Conservation (phyloP, 2,113 vertebrate genomes). For the Nibea coibor region DNA sequence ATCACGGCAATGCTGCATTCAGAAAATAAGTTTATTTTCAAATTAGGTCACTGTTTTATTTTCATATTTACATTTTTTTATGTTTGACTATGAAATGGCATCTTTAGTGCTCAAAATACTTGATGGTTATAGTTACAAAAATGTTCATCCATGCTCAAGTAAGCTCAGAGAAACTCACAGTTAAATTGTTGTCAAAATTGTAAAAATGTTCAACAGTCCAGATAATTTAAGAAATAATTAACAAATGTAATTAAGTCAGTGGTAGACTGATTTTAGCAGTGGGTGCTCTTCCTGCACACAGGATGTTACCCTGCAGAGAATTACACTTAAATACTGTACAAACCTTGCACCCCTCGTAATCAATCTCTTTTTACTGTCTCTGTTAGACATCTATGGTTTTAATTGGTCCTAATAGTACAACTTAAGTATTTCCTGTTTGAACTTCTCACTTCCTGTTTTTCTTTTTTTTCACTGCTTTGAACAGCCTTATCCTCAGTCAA, state of each 20-base stretch:
- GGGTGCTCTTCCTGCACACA: neutral
- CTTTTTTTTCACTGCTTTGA: slow-evolving; percentile 76
- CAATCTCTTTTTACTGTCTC: slow-evolving; percentile 64
- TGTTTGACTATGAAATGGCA: neutral
- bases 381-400: slow-evolving; percentile 58
- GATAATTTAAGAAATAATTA: neutral
- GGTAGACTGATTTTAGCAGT: neutral
- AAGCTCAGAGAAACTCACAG: neutral
- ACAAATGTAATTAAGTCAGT: neutral
- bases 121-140: neutral
- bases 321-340: slow-evolving; percentile 36
- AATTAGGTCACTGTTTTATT: neutral
- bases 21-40: neutral
- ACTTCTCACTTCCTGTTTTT: slow-evolving; percentile 89
- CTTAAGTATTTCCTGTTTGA: slow-evolving; percentile 90
- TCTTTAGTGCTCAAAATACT: neutral
- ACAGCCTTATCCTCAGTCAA: slow-evolving; percentile 78
- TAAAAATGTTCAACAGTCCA: neutral
- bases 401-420: slow-evolving; percentile 83
- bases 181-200: neutral
- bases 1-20: neutral
- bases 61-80: neutral
- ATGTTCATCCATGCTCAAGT: neutral
- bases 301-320: slow-evolving; percentile 23
- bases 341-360: slow-evolving; percentile 17